Evolutionary conservation across 2,113 vertebrate species (phyloP).

Genomic region (Cairina moschata): DNA sequence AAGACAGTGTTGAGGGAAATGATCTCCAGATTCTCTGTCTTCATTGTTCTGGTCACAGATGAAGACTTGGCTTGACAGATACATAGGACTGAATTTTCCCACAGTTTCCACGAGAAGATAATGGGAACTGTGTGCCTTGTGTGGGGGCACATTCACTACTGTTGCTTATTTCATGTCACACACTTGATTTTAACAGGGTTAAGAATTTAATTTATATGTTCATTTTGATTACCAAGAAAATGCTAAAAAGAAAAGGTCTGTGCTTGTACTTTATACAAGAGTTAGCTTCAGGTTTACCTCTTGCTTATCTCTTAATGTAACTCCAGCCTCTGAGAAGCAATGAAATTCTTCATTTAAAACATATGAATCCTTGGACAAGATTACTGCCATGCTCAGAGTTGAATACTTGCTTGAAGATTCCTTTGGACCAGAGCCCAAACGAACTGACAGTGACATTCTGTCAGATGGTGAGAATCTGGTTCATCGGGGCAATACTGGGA

Average conservation of each 20-base stretch:
- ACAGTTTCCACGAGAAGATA: background rate
- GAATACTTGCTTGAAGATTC: background rate
- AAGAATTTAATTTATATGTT: background rate
- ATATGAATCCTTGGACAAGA: background rate
- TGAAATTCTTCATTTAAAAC: constrained; percentile 7
- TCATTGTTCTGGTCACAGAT: constrained; percentile 10
- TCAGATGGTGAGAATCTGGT: background rate
- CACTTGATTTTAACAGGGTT: background rate
- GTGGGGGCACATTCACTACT: background rate
- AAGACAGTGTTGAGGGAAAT: constrained; percentile 22
- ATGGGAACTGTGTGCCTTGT: background rate
- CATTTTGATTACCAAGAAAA: background rate
- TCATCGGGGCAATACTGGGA: background rate
- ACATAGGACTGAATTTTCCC: background rate
- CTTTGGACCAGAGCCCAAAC: background rate
- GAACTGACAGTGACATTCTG: background rate
- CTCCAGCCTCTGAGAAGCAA: background rate
- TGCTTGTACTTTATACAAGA: background rate
- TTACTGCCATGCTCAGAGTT: background rate
- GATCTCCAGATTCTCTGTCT: constrained; percentile 29
- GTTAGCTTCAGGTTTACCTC: background rate
- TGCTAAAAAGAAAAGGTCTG: background rate
- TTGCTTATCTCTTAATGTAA: background rate
- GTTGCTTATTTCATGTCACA: background rate
- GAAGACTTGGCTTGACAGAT: constrained; percentile 29